Percentiles rank a stretch among this genome's conserved stretches.
Evolutionary conservation across 2,797 vertebrate genomes (phyloP).

Genomic region (Austrolebias charrua): DNA sequence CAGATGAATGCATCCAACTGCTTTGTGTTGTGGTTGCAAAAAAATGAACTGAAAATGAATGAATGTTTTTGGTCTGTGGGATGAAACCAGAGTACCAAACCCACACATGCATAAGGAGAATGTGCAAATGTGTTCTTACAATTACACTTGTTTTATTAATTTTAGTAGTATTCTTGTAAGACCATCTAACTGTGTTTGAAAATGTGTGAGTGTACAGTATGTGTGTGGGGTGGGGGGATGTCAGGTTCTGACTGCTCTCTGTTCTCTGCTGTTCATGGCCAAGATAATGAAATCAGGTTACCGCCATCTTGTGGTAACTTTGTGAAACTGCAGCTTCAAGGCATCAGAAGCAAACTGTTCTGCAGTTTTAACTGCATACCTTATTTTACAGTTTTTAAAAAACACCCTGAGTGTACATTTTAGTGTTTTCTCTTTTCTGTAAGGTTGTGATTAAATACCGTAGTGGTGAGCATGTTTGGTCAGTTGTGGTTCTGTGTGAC

Average conservation of each 20-base stretch:
- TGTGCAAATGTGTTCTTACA: no score
- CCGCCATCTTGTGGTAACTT: constrained; percentile 58
- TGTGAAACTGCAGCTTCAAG: constrained; percentile 2
- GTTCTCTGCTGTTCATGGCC: not conserved
- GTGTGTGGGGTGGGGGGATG: not conserved
- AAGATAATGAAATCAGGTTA: constrained; percentile 21
- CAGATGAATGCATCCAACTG: constrained; percentile 22
- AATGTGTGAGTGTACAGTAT: not conserved
- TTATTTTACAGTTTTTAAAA: constrained; percentile 6
- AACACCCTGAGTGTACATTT: not conserved
- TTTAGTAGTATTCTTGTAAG: constrained; percentile 6
- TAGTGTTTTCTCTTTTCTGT: constrained; percentile 20
- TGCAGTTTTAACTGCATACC: not conserved
- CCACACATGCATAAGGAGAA: no score
- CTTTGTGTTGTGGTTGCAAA: constrained; percentile 11
- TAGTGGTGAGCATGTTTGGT: constrained; percentile 25
- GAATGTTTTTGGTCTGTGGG: no score
- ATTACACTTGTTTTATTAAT: no score
- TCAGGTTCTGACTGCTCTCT: not conserved
- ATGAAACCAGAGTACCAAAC: no score
- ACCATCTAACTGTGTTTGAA: not conserved
- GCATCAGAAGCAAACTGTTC: accelerated
- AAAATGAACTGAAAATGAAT: not conserved
- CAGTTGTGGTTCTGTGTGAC: constrained; percentile 5
- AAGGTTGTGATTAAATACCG: constrained; percentile 7